Percentiles rank a stretch among this genome's conserved stretches.
Evolutionary conservation across 2,888 invertebrate species (phyloP).

Genomic region (Phlogophora meticulosa): DNA sequence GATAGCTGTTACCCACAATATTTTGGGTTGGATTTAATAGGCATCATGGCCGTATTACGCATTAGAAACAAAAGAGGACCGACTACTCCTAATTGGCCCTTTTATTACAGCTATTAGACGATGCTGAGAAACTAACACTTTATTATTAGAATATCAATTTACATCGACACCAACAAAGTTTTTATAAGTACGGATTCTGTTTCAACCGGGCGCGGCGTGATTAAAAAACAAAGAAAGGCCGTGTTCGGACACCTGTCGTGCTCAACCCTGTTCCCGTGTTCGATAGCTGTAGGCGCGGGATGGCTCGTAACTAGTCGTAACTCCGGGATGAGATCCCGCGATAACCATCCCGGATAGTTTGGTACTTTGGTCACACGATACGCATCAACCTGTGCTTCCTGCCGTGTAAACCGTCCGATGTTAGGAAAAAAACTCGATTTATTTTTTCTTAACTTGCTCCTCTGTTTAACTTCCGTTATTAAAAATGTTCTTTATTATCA

Average conservation of each 20-base stretch:
- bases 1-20: background rate
- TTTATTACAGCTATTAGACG: conserved; percentile 51
- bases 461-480: conserved; percentile 60
- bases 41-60: background rate
- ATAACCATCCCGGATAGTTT: conserved; percentile 76
- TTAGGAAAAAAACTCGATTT: conserved; percentile 45
- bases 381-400: conserved; percentile 76
- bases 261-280: conserved; percentile 55
- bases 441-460: conserved; percentile 21
- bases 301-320: conserved; percentile 74
- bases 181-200: conserved; percentile 37
- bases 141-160: conserved; percentile 49
- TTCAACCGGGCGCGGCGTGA: conserved; percentile 35
- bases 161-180: conserved; percentile 48
- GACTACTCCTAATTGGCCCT: conserved; percentile 27
- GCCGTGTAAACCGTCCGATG: conserved; percentile 66
- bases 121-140: conserved; percentile 45
- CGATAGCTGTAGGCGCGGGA: conserved; percentile 79
- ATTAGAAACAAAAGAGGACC: conserved; percentile 21
- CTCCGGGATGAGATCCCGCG: conserved; percentile 73
- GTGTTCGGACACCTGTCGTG: conserved; percentile 58
- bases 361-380: conserved; percentile 79
- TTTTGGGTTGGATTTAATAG: conserved; percentile 1
- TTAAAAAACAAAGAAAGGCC: conserved; percentile 43
- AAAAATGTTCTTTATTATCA: conserved; percentile 56